These are phyloP conservation scores for Alentia gelatinosa DNA, from an alignment of 2,888 invertebrate species.

Conservation along the genomic window DNA sequence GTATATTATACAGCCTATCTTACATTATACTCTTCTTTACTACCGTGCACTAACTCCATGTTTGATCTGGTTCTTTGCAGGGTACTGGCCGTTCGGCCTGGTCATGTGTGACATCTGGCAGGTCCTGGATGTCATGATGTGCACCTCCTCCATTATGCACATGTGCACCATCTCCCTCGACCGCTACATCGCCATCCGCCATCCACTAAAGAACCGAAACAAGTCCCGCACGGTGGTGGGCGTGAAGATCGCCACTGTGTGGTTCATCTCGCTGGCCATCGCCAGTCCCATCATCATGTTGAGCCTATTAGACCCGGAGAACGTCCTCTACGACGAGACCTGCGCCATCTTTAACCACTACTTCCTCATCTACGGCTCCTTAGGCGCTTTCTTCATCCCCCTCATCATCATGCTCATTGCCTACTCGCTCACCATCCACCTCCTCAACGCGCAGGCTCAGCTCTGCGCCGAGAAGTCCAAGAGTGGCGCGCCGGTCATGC, in stretches of 20 bases:
- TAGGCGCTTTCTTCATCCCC: constrained; percentile 97
- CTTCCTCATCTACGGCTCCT: constrained; percentile 91
- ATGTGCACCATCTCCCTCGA: constrained; percentile 84
- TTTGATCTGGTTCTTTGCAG: constrained; percentile 82
- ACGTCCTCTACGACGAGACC: constrained; percentile 69
- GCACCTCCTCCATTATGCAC: constrained; percentile 83
- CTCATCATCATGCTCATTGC: constrained; percentile 96
- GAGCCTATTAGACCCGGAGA: constrained; percentile 84
- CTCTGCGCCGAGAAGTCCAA: constrained; percentile 66
- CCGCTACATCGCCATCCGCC: constrained; percentile 92
- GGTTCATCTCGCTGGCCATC: constrained; percentile 88
- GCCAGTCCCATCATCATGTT: constrained; percentile 82
- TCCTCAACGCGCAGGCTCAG: constrained; percentile 88
- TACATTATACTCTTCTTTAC: no score
- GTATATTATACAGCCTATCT: no score
- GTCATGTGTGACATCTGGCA: constrained; percentile 81
- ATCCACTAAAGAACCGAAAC: constrained; percentile 84
- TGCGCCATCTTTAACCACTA: constrained; percentile 81
- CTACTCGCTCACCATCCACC: constrained; percentile 94
- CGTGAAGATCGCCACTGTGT: constrained; percentile 94
- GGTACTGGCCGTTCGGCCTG: constrained; percentile 91
- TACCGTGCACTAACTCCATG: neutral
- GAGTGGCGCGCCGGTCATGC: constrained; percentile 52
- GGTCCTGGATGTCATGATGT: constrained; percentile 84
- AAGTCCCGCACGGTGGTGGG: constrained; percentile 78